These are phyloP conservation scores for Sclerodermus sp. DNA, from an alignment of 2,888 invertebrate genomes.

Conservation along the genomic window DNA sequence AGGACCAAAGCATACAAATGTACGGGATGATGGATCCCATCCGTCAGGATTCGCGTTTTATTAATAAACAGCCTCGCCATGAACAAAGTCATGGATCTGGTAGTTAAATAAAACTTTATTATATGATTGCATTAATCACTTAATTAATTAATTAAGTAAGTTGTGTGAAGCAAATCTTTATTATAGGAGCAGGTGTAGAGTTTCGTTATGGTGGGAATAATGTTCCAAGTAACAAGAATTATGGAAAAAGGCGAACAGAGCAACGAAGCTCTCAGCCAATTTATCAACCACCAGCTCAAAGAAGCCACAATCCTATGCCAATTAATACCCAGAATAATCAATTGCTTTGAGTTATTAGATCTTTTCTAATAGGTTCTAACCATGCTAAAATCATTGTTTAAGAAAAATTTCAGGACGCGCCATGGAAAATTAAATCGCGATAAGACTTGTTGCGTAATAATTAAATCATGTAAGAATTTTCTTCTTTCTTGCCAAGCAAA, in stretches of 20 bases:
- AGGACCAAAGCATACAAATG: slow-evolving; percentile 34
- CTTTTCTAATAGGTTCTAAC: no score
- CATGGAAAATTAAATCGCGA: no score
- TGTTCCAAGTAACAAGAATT: slow-evolving; percentile 33
- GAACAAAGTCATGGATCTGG: slow-evolving; percentile 36
- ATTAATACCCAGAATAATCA: slow-evolving; percentile 28
- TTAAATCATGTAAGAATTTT: no score
- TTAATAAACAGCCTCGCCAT: slow-evolving; percentile 43
- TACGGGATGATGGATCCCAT: slow-evolving; percentile 29
- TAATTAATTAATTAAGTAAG: neutral
- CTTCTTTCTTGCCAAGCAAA: no score
- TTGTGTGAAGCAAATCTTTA: no score
- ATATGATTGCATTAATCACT: neutral
- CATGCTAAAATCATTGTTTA: no score
- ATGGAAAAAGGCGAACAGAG: slow-evolving; percentile 40
- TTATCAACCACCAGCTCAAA: slow-evolving; percentile 54
- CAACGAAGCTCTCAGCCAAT: slow-evolving; percentile 52
- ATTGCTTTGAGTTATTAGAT: slow-evolving; percentile 25
- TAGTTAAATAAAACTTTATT: neutral
- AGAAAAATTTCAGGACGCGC: no score
- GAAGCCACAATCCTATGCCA: slow-evolving; percentile 30
- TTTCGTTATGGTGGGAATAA: slow-evolving; percentile 44
- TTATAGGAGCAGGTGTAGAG: slow-evolving; percentile 44
- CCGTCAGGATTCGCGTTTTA: slow-evolving; percentile 39
- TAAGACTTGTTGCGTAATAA: no score